Evolutionary conservation across 2,888 invertebrate species (phyloP), one percentile per base, ranked within the genome.

Genomic region (Euclidia mi): DNA sequence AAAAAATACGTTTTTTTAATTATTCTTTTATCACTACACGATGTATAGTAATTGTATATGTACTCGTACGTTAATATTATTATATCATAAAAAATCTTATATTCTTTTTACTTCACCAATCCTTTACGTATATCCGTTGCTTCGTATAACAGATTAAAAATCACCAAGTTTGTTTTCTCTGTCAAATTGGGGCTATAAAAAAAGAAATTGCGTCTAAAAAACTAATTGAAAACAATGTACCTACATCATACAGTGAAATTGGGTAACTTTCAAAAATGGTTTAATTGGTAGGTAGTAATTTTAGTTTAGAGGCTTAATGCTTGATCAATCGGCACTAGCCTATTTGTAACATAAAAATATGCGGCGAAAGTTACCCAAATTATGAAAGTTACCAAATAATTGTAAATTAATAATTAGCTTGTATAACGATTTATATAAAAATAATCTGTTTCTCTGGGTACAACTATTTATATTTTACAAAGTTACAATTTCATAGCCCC

Each of bases 101-200:
- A 44, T 69, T 62, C 61, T 73, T 65, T 72, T 57, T 61, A 65
- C 44, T 82, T 89, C 89, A 90, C 90, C 79, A 73, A 79, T 84
- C 71, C 79, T 49, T 94, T 94, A 94, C 94, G 94, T 94, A 94
- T 94, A 91, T 94, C 87, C 85, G 92, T 94, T 94, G 60, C 87
- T 41, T 90, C 87, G 85, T 88, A 89, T 88, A 72, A 88, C 88
- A 84, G 78, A 78, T 78, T 76, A 72, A 44, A 69, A 57, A 84
- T 84, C 84, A 84, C 82, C 79, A 70, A 59, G 50, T 42, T 53
- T 60, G 20, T 25, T 63, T 55, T 60, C 14, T 58, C 41, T 50
- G 9, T 7, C 20, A 35, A 56, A 42, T 25, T 53, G 49, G 58
- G 53, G 43, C 49, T 58, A 37, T 28, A 43, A 31, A 46, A n/a